Percentiles rank a stretch among this genome's conserved stretches.
These are phyloP conservation scores for Heliconius cydno DNA, from an alignment of 2,888 invertebrate genomes.

Conservation along the genomic window DNA sequence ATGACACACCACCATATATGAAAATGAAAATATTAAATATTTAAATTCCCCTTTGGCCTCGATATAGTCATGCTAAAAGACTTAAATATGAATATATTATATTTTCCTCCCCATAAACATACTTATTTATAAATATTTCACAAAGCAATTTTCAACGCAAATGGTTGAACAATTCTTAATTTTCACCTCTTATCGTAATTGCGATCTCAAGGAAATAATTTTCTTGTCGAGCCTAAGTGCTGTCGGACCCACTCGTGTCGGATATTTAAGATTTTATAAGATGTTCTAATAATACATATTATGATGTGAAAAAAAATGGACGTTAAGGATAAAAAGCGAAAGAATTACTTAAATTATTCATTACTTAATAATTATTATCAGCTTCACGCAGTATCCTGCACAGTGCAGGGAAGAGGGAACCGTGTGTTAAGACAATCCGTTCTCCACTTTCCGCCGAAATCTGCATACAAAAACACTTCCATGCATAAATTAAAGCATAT, in stretches of 20 bases:
- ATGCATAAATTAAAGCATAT: too few species aligned
- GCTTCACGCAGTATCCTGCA: too few species aligned
- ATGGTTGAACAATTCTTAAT: constrained; percentile 30
- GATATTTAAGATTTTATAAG: constrained; percentile 21
- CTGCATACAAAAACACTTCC: too few species aligned
- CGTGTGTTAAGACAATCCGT: too few species aligned
- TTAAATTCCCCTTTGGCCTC: too few species aligned
- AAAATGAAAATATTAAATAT: too few species aligned
- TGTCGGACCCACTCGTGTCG: constrained; percentile 13
- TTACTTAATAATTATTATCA: too few species aligned
- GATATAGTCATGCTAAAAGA: too few species aligned
- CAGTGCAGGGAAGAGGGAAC: too few species aligned
- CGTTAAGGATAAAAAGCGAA: not conserved
- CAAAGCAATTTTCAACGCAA: constrained; percentile 4
- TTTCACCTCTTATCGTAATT: constrained; percentile 33
- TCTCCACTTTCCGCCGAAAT: too few species aligned
- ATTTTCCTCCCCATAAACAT: not conserved
- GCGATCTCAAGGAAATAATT: constrained; percentile 35
- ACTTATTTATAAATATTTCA: not conserved
- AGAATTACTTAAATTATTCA: not conserved
- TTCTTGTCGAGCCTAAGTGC: constrained; percentile 23
- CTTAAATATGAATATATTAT: too few species aligned
- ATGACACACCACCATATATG: too few species aligned
- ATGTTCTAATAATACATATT: constrained; percentile 1
- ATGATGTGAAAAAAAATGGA: not conserved